phyloP scores from a whole-genome alignment of 2,113 vertebrate species.

The Mellivora capensis region DNA sequence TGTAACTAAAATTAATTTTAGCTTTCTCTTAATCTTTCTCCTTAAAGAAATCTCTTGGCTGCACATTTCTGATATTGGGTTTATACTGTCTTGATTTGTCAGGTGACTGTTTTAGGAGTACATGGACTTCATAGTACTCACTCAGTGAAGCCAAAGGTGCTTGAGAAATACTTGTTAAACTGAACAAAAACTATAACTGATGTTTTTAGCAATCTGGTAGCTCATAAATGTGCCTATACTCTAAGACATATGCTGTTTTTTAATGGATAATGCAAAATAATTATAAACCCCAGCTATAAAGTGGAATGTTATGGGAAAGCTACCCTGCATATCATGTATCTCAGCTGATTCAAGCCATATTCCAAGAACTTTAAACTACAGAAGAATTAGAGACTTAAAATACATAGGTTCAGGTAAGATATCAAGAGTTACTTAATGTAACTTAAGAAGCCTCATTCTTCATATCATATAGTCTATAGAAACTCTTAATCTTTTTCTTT shows the following conservation, averaged over 20 bases:
- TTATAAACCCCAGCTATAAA: neutral
- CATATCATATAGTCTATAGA: neutral
- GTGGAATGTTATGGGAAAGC: neutral
- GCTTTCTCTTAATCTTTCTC: neutral
- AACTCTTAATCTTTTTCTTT: neutral
- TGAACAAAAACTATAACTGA: constrained; percentile 16
- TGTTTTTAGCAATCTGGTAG: neutral
- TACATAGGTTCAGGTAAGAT: neutral
- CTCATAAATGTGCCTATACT: neutral
- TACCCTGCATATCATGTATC: neutral
- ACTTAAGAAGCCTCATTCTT: neutral
- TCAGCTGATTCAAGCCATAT: neutral
- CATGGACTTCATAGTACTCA: neutral
- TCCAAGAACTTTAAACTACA: neutral
- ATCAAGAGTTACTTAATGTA: neutral
- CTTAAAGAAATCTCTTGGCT: neutral
- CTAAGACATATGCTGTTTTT: neutral
- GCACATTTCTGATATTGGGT: neutral
- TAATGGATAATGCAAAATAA: neutral
- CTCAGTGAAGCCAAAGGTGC: neutral
- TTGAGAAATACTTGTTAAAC: constrained; percentile 9
- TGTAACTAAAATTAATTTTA: neutral
- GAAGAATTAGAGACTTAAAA: neutral
- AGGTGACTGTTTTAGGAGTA: neutral
- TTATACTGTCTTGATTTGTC: constrained; percentile 1